phyloP scores from a whole-genome alignment of 2,888 invertebrate species.

The Pemphredon lugubris region DNA sequence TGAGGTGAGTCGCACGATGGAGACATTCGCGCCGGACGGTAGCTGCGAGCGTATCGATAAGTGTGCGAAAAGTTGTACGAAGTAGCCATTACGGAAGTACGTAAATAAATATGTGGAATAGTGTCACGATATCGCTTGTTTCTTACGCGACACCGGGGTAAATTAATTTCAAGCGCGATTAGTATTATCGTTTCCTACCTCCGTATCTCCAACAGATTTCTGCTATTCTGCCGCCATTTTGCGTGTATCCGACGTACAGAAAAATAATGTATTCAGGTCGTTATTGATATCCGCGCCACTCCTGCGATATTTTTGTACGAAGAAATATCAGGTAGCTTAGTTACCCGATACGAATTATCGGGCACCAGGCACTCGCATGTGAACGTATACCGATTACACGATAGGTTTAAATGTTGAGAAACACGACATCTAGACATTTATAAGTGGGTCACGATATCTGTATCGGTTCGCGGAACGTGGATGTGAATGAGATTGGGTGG shows the following conservation, averaged over 20 bases:
- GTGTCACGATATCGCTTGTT: too few relatives aligned
- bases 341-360: conserved; percentile 56
- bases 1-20: too few relatives aligned
- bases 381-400: conserved; percentile 52
- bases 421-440: conserved; percentile 61
- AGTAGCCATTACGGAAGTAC: too few relatives aligned
- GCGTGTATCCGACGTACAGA: neutral
- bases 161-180: too few relatives aligned
- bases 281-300: conserved; percentile 43
- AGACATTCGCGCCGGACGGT: too few relatives aligned
- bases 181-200: too few relatives aligned
- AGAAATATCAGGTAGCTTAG: conserved; percentile 50
- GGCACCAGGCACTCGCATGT: conserved; percentile 47
- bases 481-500: conserved; percentile 32
- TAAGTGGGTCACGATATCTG: conserved; percentile 64
- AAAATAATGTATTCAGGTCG: conserved; percentile 1
- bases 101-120: too few relatives aligned
- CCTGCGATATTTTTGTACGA: conserved; percentile 41
- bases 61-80: too few relatives aligned
- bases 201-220: too few relatives aligned
- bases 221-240: too few relatives aligned
- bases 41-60: too few relatives aligned
- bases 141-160: too few relatives aligned
- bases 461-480: conserved; percentile 54
- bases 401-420: conserved; percentile 57